phyloP scores from a whole-genome alignment of 2,888 invertebrate species.

The Zaprionus bogoriensis region DNA sequence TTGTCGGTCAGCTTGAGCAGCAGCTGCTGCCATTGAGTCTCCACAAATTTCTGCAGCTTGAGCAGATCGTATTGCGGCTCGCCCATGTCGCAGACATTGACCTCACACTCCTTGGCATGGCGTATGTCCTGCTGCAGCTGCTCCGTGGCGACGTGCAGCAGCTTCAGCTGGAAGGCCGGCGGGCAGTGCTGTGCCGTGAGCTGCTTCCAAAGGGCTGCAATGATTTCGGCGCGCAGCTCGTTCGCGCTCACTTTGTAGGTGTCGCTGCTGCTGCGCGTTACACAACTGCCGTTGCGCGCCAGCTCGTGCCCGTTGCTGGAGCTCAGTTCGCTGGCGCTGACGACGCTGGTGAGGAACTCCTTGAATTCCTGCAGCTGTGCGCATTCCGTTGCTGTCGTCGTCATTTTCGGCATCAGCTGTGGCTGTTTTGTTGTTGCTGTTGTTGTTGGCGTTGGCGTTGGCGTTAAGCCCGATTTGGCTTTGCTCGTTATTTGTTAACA shows the following conservation, averaged over 20 bases:
- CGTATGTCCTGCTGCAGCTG: conserved; percentile 54
- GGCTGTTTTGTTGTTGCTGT: conserved; percentile 7
- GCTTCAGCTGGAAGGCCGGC: conserved; percentile 54
- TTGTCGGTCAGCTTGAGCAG: conserved; percentile 72
- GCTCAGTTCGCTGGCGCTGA: conserved; percentile 37
- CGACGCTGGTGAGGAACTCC: conserved; percentile 52
- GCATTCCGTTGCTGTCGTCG: conserved; percentile 53
- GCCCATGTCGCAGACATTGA: conserved; percentile 30
- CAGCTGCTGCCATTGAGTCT: conserved; percentile 62
- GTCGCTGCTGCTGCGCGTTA: conserved; percentile 76
- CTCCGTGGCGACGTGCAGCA: conserved; percentile 49
- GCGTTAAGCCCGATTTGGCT: conserved; percentile 9
- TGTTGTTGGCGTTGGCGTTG: conserved; percentile 11
- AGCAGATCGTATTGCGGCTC: conserved; percentile 63
- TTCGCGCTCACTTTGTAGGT: conserved; percentile 69
- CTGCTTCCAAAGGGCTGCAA: conserved; percentile 68
- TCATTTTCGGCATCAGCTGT: conserved; percentile 48
- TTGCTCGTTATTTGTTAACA: conserved; percentile 8
- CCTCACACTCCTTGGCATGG: conserved; percentile 66
- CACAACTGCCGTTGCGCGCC: conserved; percentile 50
- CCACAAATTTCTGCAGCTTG: conserved; percentile 73
- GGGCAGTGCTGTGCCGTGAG: conserved; percentile 64
- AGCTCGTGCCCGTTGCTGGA: conserved; percentile 37
- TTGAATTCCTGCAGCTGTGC: conserved; percentile 65
- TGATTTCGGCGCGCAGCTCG: conserved; percentile 68